Percentiles rank a stretch among this genome's conserved stretches.
These are phyloP conservation scores for Channa maculata DNA, from an alignment of 2,113 vertebrate species.

Conservation along the genomic window DNA sequence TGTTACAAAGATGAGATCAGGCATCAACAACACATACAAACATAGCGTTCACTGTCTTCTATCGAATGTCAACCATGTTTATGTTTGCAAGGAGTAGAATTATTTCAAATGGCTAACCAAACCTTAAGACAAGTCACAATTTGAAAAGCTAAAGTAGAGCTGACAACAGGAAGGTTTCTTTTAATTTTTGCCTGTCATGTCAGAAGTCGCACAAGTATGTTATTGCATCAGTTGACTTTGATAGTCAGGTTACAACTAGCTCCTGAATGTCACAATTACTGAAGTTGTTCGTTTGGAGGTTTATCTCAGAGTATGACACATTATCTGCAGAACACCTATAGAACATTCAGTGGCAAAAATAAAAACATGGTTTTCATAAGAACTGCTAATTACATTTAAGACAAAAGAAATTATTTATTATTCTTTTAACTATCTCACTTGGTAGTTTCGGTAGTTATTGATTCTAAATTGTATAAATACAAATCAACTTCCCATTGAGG, in stretches of 20 bases:
- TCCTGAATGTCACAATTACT: background rate
- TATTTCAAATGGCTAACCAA: too few relatives aligned
- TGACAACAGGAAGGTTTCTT: background rate
- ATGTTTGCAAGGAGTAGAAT: constrained; percentile 8
- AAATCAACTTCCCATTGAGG: background rate
- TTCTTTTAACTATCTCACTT: background rate
- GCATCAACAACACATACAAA: background rate
- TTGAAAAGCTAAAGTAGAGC: background rate
- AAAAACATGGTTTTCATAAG: background rate
- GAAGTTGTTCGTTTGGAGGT: background rate
- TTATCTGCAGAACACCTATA: background rate
- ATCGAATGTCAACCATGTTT: background rate
- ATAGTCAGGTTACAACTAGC: constrained; percentile 5
- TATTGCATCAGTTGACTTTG: constrained; percentile 28
- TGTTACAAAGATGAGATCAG: background rate
- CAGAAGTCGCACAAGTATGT: constrained; percentile 11
- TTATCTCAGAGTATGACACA: background rate
- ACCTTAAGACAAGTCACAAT: background rate
- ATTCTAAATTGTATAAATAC: background rate
- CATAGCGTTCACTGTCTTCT: background rate
- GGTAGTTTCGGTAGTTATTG: background rate
- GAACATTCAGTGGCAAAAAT: background rate
- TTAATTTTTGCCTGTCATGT: background rate
- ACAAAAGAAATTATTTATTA: background rate
- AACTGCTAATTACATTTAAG: background rate